A percentile compares a stretch with the other conserved stretches of the same genome.
Conservation (phyloP, 2,888 invertebrate species). For the Leucoma salicis region DNA sequence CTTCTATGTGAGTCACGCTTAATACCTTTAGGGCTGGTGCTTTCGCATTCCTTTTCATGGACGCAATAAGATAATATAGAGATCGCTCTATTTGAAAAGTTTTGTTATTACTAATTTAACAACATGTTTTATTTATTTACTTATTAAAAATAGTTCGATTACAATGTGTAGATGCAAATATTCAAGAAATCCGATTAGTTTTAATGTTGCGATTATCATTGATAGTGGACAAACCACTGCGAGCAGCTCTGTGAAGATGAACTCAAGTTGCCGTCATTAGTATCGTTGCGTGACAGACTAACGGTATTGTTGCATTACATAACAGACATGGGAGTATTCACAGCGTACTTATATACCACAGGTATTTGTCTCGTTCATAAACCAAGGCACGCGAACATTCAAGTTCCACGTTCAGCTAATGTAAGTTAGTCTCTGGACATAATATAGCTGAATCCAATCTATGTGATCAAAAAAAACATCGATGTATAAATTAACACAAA, state of each 20-base stretch:
- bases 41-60: constrained; percentile 64
- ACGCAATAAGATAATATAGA: no score
- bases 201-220: no score
- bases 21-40: constrained; percentile 57
- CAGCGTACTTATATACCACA: constrained; percentile 71
- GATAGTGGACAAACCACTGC: constrained; percentile 12
- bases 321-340: constrained; percentile 67
- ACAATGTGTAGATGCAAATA: no score
- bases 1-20: constrained; percentile 66
- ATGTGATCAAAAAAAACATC: no score
- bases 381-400: constrained; percentile 47
- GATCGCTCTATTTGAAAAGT: no score
- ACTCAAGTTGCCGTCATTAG: constrained; percentile 53
- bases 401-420: constrained; percentile 55
- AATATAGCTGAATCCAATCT: no score
- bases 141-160: no score
- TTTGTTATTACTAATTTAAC: neutral
- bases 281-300: constrained; percentile 68
- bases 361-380: constrained; percentile 41
- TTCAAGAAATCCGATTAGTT: no score
- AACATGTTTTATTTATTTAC: no score
- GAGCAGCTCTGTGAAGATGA: constrained; percentile 32
- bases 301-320: constrained; percentile 68
- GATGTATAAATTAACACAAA: no score
- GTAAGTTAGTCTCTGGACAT: no score